Evolutionary conservation across 2,888 invertebrate species (phyloP).

Genomic region (Drosophila flavopinicola): DNA sequence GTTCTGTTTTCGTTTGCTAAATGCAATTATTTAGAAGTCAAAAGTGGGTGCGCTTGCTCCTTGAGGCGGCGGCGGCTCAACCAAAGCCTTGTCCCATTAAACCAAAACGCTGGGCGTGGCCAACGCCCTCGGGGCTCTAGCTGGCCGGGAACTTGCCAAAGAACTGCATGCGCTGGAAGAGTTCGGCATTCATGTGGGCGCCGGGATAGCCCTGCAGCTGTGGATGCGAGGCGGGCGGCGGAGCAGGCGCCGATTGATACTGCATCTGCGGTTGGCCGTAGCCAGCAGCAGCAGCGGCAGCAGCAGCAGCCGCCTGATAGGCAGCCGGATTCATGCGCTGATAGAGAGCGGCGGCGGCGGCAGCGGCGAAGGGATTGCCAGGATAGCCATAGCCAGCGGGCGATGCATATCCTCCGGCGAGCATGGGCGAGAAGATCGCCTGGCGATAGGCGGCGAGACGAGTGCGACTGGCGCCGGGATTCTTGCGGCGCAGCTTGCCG

Average conservation of each 20-base stretch:
- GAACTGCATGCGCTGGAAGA: slow-evolving; percentile 85
- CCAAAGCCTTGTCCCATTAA: slow-evolving; percentile 66
- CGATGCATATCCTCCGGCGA: slow-evolving; percentile 72
- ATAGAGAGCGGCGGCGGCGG: slow-evolving; percentile 82
- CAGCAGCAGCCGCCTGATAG: slow-evolving; percentile 65
- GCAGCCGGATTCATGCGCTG: slow-evolving; percentile 81
- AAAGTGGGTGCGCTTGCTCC: slow-evolving; percentile 26
- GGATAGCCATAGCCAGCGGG: slow-evolving; percentile 67
- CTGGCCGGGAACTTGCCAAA: slow-evolving; percentile 81
- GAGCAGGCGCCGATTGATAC: slow-evolving; percentile 40
- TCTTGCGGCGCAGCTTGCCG: slow-evolving; percentile 95
- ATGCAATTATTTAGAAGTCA: slow-evolving; percentile 69
- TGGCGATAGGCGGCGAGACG: slow-evolving; percentile 95
- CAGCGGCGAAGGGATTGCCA: slow-evolving; percentile 69
- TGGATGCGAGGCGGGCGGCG: slow-evolving; percentile 48
- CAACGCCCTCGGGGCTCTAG: slow-evolving; percentile 45
- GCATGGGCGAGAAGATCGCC: slow-evolving; percentile 81
- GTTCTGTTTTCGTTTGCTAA: slow-evolving; percentile 59
- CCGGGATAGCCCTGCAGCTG: slow-evolving; percentile 68
- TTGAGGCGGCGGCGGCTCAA: slow-evolving; percentile 31
- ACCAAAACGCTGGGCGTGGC: slow-evolving; percentile 76
- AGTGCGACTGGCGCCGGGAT: slow-evolving; percentile 95
- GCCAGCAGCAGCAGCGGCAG: slow-evolving; percentile 54
- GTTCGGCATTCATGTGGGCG: slow-evolving; percentile 76
- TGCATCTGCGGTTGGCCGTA: slow-evolving; percentile 67